Evolutionary conservation across 2,888 invertebrate species (phyloP).

Genomic region (Vannuccia rotundouncinata): DNA sequence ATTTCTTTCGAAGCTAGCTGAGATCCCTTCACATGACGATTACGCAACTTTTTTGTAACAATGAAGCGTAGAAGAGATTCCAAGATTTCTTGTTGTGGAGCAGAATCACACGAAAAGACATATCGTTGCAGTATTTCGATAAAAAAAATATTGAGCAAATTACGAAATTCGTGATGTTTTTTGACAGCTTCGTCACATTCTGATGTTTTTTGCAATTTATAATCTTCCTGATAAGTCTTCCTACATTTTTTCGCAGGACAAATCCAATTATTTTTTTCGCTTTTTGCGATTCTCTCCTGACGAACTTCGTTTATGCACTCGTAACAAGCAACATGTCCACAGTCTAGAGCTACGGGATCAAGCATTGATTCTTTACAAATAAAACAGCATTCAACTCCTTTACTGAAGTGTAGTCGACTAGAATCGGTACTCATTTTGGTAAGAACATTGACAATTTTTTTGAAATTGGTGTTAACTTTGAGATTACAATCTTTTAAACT

Average conservation of each 20-base stretch:
- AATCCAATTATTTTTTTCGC: neutral
- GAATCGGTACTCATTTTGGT: neutral
- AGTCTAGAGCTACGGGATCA: neutral
- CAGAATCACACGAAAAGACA: neutral
- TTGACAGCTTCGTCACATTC: neutral
- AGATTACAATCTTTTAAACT: neutral
- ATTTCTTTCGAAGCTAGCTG: neutral
- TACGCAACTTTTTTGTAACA: neutral
- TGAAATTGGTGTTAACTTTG: neutral
- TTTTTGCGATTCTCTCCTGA: neutral
- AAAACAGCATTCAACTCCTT: neutral
- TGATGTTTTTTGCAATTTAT: neutral
- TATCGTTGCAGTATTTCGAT: conserved; percentile 3
- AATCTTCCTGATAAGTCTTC: neutral
- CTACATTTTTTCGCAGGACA: neutral
- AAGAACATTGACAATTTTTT: neutral
- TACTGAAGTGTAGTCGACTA: neutral
- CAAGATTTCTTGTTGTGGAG: neutral
- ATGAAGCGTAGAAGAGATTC: neutral
- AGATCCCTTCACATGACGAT: neutral
- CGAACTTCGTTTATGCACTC: neutral
- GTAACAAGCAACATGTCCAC: neutral
- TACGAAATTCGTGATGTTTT: neutral
- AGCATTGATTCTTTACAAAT: neutral
- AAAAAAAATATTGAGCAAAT: neutral